phyloP scores from a whole-genome alignment of 2,113 vertebrate genomes.

The Protobothrops mucrosquamatus region DNA sequence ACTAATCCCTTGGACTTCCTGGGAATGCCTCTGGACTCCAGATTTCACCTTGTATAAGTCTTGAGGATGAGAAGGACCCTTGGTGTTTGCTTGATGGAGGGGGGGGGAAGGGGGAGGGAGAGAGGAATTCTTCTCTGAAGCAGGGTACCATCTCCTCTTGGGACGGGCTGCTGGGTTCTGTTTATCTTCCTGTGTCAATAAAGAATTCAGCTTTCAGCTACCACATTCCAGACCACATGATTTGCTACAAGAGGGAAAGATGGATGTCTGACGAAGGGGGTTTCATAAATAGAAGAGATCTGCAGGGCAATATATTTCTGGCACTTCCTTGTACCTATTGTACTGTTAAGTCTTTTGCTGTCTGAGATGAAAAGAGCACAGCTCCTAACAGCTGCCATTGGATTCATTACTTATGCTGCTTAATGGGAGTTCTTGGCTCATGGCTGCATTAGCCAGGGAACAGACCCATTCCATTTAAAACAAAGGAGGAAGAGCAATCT shows the following conservation, averaged over 20 bases:
- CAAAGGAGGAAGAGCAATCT: too few relatives aligned
- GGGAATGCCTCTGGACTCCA: not conserved
- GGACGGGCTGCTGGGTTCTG: constrained; percentile 21
- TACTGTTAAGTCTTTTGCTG: not conserved
- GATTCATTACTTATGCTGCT: not conserved
- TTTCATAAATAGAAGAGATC: not conserved
- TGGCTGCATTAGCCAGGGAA: not conserved
- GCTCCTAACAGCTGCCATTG: not conserved
- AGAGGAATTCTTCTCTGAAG: constrained; percentile 42
- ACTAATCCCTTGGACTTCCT: not conserved
- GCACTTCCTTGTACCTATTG: not conserved
- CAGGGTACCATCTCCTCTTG: constrained; percentile 70
- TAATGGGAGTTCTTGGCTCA: not conserved
- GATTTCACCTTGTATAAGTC: constrained; percentile 18
- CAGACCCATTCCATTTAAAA: not conserved
- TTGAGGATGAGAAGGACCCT: not conserved
- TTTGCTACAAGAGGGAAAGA: not conserved
- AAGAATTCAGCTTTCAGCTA: constrained; percentile 66
- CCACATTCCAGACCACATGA: constrained; percentile 50
- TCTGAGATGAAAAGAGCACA: not conserved
- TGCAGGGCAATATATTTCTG: too few relatives aligned
- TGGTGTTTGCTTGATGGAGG: not conserved
- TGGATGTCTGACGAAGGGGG: not conserved
- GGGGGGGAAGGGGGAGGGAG: not conserved
- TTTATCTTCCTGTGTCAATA: constrained; percentile 73